A percentile compares a stretch with the other conserved stretches of the same genome.
phyloP scores from a whole-genome alignment of 2,797 vertebrate species.

The Ciconia nigra region DNA sequence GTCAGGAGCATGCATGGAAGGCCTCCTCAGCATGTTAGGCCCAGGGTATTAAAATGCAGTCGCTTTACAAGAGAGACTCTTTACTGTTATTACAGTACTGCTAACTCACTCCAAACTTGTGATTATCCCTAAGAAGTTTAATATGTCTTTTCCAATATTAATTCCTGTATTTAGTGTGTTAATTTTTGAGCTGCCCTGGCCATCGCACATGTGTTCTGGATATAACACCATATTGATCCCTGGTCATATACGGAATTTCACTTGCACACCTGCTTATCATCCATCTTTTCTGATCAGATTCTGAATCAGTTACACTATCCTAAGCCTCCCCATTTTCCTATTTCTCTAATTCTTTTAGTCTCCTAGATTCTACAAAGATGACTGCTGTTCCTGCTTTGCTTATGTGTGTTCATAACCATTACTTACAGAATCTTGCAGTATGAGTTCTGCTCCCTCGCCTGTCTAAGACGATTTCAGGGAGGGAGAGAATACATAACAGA shows the following conservation, averaged over 20 bases:
- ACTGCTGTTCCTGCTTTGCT: background rate
- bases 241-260: background rate
- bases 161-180: background rate
- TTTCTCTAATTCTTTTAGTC: background rate
- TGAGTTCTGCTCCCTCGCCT: background rate
- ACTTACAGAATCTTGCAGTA: background rate
- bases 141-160: accelerated
- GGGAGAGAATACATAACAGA: background rate
- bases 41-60: background rate
- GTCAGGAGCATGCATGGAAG: accelerated
- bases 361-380: background rate
- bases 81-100: accelerated
- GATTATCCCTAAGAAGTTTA: background rate
- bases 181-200: background rate
- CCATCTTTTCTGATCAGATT: background rate
- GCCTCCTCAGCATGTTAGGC: background rate
- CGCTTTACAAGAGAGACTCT: accelerated
- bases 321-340: background rate
- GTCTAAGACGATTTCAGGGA: background rate
- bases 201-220: accelerated
- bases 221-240: accelerated
- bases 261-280: no score
- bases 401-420: background rate
- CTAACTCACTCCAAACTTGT: background rate
- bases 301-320: background rate